phyloP scores from a whole-genome alignment of 53 echinoderm and acorn worm genomes.

The Crossaster papposus region DNA sequence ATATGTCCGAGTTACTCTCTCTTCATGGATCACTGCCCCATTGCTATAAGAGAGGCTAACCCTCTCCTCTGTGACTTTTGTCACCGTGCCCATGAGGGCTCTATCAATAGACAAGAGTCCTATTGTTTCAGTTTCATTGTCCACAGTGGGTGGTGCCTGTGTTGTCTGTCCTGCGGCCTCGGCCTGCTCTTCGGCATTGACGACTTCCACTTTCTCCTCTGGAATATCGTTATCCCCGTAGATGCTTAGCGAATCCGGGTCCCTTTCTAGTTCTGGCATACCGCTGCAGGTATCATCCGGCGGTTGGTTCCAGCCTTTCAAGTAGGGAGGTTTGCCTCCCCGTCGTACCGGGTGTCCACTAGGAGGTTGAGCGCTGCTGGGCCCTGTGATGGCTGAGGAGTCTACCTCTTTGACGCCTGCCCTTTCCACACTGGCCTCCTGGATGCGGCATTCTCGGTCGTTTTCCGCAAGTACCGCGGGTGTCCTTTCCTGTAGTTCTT shows the following conservation, averaged over 20 bases:
- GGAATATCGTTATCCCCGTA: background rate
- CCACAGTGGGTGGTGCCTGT: background rate
- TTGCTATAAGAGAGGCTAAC: background rate
- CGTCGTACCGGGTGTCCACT: too few species aligned
- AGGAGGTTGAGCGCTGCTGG: background rate
- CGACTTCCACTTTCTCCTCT: background rate
- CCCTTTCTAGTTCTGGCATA: background rate
- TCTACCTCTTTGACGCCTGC: too few species aligned
- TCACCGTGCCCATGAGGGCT: slow-evolving; percentile 15
- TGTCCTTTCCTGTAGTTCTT: too few species aligned
- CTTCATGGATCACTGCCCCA: background rate
- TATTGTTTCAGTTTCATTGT: background rate
- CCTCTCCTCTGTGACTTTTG: background rate
- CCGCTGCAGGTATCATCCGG: background rate
- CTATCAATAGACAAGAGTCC: background rate
- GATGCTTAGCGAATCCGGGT: background rate
- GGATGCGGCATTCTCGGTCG: too few species aligned
- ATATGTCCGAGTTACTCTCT: background rate
- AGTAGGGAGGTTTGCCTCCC: background rate
- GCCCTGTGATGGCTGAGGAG: background rate
- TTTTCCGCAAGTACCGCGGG: too few species aligned
- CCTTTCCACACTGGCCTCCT: too few species aligned
- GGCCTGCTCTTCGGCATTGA: too few species aligned
- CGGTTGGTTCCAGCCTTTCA: background rate
- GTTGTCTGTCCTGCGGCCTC: background rate